These are phyloP conservation scores for Trichomycterus rosablanca DNA, from an alignment of 2,113 vertebrate genomes.

Conservation along the genomic window DNA sequence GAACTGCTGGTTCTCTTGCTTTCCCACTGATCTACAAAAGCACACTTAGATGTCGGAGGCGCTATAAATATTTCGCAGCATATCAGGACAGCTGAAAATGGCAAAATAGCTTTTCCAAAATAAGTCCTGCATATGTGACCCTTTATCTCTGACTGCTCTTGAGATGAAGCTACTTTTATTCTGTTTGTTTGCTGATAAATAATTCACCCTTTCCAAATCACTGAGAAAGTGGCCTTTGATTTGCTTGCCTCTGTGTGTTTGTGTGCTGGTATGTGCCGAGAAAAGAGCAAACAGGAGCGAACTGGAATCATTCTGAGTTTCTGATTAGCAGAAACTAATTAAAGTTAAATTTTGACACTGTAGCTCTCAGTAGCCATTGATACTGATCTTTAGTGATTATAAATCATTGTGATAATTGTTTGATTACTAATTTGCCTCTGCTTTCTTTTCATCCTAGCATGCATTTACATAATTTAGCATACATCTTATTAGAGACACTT, in stretches of 20 bases:
- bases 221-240: slow-evolving; percentile 19
- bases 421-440: no score
- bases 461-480: no score
- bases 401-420: no score
- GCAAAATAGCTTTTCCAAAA: slow-evolving; percentile 26
- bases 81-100: slow-evolving; percentile 15
- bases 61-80: slow-evolving; percentile 36
- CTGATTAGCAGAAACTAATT: slow-evolving; percentile 10
- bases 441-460: no score
- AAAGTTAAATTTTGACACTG: slow-evolving; percentile 4
- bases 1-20: slow-evolving; percentile 16
- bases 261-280: background rate
- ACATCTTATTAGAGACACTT: no score
- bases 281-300: no score
- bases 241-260: background rate
- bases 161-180: slow-evolving; percentile 19
- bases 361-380: background rate
- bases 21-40: slow-evolving; percentile 30
- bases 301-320: slow-evolving; percentile 8
- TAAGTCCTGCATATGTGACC: slow-evolving; percentile 22
- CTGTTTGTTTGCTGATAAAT: slow-evolving; percentile 37
- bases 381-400: no score
- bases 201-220: slow-evolving; percentile 32
- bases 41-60: slow-evolving; percentile 15
- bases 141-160: background rate